phyloP scores from a whole-genome alignment of 2,888 invertebrate species.

The Boloria selene region DNA sequence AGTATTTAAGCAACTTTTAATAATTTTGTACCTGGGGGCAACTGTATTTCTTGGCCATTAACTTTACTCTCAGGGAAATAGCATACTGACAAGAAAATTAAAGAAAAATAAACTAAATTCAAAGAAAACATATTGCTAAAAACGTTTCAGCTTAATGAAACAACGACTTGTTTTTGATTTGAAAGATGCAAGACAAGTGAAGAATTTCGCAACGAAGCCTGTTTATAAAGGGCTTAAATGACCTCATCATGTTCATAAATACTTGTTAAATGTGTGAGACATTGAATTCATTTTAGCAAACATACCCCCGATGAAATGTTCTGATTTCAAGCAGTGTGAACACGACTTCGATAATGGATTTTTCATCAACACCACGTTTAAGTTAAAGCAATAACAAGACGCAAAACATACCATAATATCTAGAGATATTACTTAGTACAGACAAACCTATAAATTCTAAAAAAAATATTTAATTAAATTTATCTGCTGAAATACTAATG shows the following conservation, averaged over 20 bases:
- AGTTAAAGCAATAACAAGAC: background rate
- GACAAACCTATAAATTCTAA: too few relatives aligned
- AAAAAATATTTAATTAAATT: too few relatives aligned
- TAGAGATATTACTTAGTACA: too few relatives aligned
- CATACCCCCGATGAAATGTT: constrained; percentile 46
- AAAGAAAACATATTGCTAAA: constrained; percentile 44
- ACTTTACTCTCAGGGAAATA: constrained; percentile 55
- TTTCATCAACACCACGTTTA: constrained; percentile 25
- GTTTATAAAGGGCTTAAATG: constrained; percentile 41
- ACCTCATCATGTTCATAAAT: constrained; percentile 34
- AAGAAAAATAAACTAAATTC: constrained; percentile 44
- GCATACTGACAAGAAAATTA: constrained; percentile 51
- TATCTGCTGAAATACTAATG: too few relatives aligned
- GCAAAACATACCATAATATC: background rate
- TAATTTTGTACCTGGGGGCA: constrained; percentile 61
- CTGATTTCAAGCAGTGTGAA: constrained; percentile 45
- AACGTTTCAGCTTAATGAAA: background rate
- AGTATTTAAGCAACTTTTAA: background rate
- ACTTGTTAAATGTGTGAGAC: constrained; percentile 43
- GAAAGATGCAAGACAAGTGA: constrained; percentile 27
- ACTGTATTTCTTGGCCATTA: constrained; percentile 61
- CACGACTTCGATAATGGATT: constrained; percentile 38
- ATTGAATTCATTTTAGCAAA: constrained; percentile 56
- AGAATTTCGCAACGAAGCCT: constrained; percentile 13
- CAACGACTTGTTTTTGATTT: constrained; percentile 16